Conservation (phyloP, 2,113 vertebrate genomes). For the Oncorhynchus clarkii region DNA sequence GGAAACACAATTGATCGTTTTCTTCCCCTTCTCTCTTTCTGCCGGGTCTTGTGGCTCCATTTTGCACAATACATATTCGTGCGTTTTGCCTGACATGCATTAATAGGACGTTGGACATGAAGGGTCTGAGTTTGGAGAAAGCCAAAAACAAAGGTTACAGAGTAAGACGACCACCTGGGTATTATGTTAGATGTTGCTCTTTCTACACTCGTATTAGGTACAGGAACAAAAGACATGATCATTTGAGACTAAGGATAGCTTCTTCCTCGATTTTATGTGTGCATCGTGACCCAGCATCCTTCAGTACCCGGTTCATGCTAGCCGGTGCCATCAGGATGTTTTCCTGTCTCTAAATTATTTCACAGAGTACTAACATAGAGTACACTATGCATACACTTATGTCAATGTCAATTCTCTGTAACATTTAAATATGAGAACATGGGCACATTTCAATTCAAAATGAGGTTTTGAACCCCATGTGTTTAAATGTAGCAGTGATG, state of each 20-base stretch:
- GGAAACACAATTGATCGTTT: slow-evolving; percentile 49
- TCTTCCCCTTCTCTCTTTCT: slow-evolving; percentile 30
- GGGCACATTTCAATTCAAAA: too few relatives aligned
- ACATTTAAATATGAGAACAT: neutral
- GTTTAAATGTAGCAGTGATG: too few relatives aligned
- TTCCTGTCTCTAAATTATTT: neutral
- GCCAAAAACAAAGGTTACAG: neutral
- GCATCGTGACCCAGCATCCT: neutral
- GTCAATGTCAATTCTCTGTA: too few relatives aligned
- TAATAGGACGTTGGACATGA: neutral
- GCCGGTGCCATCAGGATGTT: neutral
- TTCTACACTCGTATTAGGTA: too few relatives aligned
- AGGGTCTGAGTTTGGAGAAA: neutral
- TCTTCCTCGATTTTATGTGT: neutral
- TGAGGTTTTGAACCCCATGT: too few relatives aligned
- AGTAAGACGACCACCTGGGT: neutral
- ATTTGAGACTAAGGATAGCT: neutral
- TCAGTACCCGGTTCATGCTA: neutral
- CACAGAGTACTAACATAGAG: neutral
- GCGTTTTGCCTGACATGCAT: slow-evolving; percentile 31
- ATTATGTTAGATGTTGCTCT: too few relatives aligned
- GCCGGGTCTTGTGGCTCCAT: slow-evolving; percentile 26
- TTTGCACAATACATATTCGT: slow-evolving; percentile 31
- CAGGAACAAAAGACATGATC: too few relatives aligned
- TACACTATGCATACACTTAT: neutral